Evolutionary conservation across 2,797 vertebrate species (phyloP).

Genomic region (Phoeniculus purpureus): DNA sequence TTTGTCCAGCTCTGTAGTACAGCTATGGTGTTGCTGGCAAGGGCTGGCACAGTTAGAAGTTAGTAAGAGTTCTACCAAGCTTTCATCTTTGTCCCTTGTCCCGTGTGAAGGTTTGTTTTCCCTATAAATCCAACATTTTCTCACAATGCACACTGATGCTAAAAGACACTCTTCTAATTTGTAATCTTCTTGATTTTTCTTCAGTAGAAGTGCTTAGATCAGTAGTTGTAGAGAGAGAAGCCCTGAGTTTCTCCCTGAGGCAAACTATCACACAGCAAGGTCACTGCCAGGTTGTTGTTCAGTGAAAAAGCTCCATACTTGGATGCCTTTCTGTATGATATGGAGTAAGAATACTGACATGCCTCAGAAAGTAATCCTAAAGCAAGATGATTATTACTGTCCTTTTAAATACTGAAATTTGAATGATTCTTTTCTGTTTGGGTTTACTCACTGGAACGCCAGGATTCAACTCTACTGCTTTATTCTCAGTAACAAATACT

Average conservation of each 20-base stretch:
- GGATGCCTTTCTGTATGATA: neutral
- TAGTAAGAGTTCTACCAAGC: neutral
- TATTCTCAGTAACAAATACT: neutral
- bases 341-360: neutral
- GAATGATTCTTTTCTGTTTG: neutral
- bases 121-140: neutral
- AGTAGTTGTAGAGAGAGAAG: neutral
- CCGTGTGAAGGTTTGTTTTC: neutral
- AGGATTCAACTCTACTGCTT: neutral
- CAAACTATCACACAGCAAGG: neutral
- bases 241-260: neutral
- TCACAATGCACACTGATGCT: neutral
- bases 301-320: neutral
- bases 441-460: neutral
- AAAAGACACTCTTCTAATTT: neutral
- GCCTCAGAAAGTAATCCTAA: neutral
- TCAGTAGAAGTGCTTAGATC: neutral
- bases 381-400: neutral
- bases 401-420: neutral
- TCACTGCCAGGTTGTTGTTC: neutral
- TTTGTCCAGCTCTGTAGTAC: neutral
- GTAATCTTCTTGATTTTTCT: neutral
- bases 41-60: neutral
- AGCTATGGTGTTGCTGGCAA: neutral
- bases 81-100: neutral